Percentiles rank a stretch among this genome's conserved stretches.
Evolutionary conservation across 2,888 invertebrate genomes (phyloP).

Genomic region (Aleiodes alternator): DNA sequence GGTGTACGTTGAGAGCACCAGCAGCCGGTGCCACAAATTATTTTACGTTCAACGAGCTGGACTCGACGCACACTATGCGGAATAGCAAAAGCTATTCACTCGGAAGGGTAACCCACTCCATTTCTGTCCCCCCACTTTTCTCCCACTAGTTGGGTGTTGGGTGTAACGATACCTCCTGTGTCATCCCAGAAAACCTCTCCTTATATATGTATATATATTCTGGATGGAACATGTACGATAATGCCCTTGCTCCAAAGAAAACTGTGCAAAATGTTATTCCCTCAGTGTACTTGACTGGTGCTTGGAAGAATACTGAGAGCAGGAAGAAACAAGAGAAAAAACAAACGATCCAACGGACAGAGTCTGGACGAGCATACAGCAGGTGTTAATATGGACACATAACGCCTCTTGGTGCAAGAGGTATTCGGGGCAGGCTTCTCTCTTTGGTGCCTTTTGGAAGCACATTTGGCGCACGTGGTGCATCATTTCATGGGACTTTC

Average conservation of each 20-base stretch:
- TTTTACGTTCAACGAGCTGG: slow-evolving; percentile 33
- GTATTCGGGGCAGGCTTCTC: slow-evolving; percentile 46
- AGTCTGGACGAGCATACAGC: slow-evolving; percentile 52
- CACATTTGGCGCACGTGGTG: slow-evolving; percentile 52
- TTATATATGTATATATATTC: neutral
- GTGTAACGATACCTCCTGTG: slow-evolving; percentile 21
- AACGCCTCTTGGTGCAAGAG: slow-evolving; percentile 53
- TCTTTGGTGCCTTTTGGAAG: slow-evolving; percentile 37
- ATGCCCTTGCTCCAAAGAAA: slow-evolving; percentile 15
- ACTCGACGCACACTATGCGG: slow-evolving; percentile 26
- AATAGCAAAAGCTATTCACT: neutral
- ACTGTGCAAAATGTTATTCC: slow-evolving; percentile 22
- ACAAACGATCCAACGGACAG: slow-evolving; percentile 14
- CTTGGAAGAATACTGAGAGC: neutral
- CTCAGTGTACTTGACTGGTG: neutral
- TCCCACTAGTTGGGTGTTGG: slow-evolving; percentile 1
- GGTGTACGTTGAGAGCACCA: neutral
- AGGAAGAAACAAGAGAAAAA: neutral
- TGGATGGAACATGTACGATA: slow-evolving; percentile 18
- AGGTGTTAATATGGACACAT: slow-evolving; percentile 66
- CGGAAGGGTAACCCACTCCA: slow-evolving; percentile 1
- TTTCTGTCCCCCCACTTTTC: neutral
- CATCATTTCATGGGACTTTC: slow-evolving; percentile 40
- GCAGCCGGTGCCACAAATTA: slow-evolving; percentile 31
- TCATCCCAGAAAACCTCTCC: slow-evolving; percentile 20